phyloP scores from a whole-genome alignment of 2,888 invertebrate species.

The Drosophila cyrtoloma region DNA sequence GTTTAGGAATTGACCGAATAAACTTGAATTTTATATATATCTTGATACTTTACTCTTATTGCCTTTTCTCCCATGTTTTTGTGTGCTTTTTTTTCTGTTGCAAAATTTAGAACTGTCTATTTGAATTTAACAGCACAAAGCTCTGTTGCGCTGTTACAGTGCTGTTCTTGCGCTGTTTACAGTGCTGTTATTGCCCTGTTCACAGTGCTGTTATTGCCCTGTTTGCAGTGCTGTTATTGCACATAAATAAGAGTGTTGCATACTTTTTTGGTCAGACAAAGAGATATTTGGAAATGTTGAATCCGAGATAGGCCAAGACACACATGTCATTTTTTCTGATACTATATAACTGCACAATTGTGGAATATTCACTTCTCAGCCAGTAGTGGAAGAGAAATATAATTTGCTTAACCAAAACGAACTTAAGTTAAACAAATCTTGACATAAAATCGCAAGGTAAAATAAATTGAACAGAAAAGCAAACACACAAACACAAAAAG shows the following conservation, averaged over 20 bases:
- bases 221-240: neutral
- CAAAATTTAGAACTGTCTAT: neutral
- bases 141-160: neutral
- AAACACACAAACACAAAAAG: neutral
- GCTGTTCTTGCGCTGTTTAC: neutral
- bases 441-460: neutral
- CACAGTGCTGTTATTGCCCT: neutral
- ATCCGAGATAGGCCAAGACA: neutral
- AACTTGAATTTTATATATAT: constrained; percentile 3
- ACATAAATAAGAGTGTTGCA: neutral
- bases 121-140: neutral
- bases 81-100: neutral
- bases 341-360: neutral
- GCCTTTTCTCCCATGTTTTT: neutral
- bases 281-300: neutral
- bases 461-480: neutral
- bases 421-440: neutral
- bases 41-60: neutral
- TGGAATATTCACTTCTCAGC: neutral
- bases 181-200: neutral
- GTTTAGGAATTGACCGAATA: constrained; percentile 6
- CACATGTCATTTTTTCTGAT: neutral
- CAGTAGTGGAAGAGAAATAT: neutral
- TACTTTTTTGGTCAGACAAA: neutral
- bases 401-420: neutral